Evolutionary conservation across 2,113 vertebrate species (phyloP).

Genomic region (Ahaetulla prasina): DNA sequence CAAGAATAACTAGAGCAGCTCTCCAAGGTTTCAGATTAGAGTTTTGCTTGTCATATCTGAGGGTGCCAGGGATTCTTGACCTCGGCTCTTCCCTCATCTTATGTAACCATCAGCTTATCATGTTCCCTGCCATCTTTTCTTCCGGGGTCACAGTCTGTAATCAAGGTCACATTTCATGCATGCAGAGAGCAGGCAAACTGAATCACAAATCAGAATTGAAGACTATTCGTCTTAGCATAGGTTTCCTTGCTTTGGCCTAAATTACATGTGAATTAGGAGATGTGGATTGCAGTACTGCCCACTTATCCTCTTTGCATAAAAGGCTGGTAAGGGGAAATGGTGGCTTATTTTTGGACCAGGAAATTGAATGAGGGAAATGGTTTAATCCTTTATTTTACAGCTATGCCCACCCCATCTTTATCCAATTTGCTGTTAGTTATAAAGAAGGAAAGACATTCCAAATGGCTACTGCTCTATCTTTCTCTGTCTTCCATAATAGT

Average conservation of each 20-base stretch:
- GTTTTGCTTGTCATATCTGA: background rate
- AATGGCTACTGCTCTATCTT: background rate
- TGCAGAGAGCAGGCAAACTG: background rate
- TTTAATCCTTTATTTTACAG: background rate
- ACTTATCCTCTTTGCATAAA: background rate
- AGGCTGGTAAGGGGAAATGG: no score
- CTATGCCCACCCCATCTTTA: background rate
- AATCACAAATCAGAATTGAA: background rate
- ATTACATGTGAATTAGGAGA: background rate
- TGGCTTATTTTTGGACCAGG: background rate
- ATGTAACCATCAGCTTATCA: background rate
- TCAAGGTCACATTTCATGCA: background rate
- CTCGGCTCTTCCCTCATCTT: background rate
- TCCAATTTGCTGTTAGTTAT: background rate
- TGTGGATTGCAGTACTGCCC: no score
- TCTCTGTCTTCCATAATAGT: background rate
- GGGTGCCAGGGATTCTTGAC: background rate
- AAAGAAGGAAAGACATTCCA: background rate
- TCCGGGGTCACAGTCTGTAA: background rate
- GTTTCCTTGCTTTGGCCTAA: background rate
- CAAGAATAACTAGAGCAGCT: background rate
- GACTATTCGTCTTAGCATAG: background rate
- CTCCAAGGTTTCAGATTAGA: background rate
- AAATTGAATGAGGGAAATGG: no score
- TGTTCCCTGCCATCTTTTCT: background rate